Base-by-base conservation (phyloP, 1,140 invertebrate species). In the Trachymyrmex cornetzi region DNA sequence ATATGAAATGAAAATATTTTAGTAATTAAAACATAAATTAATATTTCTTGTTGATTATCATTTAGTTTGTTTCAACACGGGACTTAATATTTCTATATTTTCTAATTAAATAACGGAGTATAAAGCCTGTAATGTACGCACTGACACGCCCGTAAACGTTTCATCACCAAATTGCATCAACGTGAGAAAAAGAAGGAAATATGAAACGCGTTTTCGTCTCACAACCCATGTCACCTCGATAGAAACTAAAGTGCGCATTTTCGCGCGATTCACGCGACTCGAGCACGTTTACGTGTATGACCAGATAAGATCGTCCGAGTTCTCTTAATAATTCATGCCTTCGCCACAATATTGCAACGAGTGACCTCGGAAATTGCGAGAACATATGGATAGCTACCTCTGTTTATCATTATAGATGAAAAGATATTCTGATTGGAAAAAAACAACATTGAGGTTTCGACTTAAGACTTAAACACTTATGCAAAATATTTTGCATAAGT, bases 261-360 rank as follows among this genome's bases (percentile, higher is more conserved):
- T 82, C 69, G 77, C 69, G 80, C 69, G 55, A 84, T 75, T 84
- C 80, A 74, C 69, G 79, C 67, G 50, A 71, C 50, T 50, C 55
- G 19, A 74, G 44, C 84, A 71, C 74, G 74, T 48, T 59, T 79
- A 84, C 64, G 67, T 64, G 44, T 72, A n/a, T 2, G 48, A n/a
- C 48, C 57, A 88, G 87, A 85, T 89, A 84, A 85, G 77, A 89
- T 89, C 88, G 16, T 71, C 27, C 38, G 34, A 48, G 24, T 89
- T 61, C 57, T 59, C 24, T 80, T 72, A 59, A 64, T 86, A 86
- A 88, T 80, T 86, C 67, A 85, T 63, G 0, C 64, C 19, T 53
- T 19, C 27, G 57, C 38, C 48, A 64, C 72, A 74, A 75, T 84
- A 75, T 84, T 50, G 79, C 79, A 44, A 44, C 48, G 22, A 66